phyloP scores from a whole-genome alignment of 1,140 invertebrate genomes.

The Theocolax elegans region DNA sequence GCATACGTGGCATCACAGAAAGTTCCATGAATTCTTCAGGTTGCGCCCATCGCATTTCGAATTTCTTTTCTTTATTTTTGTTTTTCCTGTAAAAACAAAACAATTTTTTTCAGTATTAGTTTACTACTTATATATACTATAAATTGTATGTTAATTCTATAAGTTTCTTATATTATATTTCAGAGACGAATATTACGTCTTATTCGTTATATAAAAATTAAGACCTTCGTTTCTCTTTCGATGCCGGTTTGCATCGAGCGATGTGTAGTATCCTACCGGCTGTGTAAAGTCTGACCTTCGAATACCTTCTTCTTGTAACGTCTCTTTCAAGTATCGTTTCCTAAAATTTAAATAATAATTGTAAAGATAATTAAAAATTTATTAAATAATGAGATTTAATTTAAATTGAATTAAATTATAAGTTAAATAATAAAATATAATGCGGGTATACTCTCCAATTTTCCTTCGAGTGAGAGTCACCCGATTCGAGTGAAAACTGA shows the following conservation, averaged over 20 bases:
- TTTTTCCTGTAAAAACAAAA: slow-evolving; percentile 49
- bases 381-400: too few species aligned
- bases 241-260: slow-evolving; percentile 68
- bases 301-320: slow-evolving; percentile 75
- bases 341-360: slow-evolving; percentile 55
- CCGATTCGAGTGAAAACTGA: too few species aligned
- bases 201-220: neutral
- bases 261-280: slow-evolving; percentile 81
- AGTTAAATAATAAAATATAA: too few species aligned
- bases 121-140: too few species aligned
- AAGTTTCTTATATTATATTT: too few species aligned
- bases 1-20: slow-evolving; percentile 80
- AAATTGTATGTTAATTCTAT: too few species aligned
- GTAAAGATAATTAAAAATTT: too few species aligned
- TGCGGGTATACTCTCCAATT: too few species aligned
- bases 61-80: slow-evolving; percentile 62
- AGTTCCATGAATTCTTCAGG: slow-evolving; percentile 81
- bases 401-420: too few species aligned
- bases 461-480: too few species aligned
- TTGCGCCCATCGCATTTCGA: slow-evolving; percentile 80
- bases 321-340: slow-evolving; percentile 75
- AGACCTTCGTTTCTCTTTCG: slow-evolving; percentile 50
- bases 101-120: too few species aligned
- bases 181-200: neutral
- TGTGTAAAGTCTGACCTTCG: slow-evolving; percentile 75